Evolutionary conservation across 2,113 vertebrate genomes (phyloP).

Genomic region (Pholis gunnellus): DNA sequence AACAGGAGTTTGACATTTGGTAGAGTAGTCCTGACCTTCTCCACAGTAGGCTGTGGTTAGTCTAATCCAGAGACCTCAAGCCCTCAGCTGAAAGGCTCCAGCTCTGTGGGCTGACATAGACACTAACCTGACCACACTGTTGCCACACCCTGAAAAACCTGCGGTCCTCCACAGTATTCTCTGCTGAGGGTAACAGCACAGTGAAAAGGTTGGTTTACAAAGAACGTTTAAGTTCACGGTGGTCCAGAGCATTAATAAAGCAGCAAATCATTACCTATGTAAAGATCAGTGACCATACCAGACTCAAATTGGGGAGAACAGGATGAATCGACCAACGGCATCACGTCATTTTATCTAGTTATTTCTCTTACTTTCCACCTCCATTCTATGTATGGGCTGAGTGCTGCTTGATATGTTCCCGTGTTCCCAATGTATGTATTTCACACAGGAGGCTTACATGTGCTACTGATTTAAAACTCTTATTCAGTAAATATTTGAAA

Average conservation of each 20-base stretch:
- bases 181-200: slow-evolving; percentile 14
- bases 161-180: slow-evolving; percentile 18
- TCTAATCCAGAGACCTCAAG: slow-evolving; percentile 57
- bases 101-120: slow-evolving; percentile 66
- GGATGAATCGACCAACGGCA: not conserved
- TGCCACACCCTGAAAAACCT: slow-evolving; percentile 60
- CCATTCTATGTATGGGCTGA: not conserved
- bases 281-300: not conserved
- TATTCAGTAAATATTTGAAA: too few species aligned
- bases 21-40: slow-evolving; percentile 66
- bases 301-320: not conserved
- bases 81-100: slow-evolving; percentile 45
- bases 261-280: not conserved
- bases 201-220: not conserved
- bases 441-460: too few species aligned
- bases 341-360: not conserved
- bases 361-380: not conserved
- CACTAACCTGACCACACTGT: slow-evolving; percentile 59
- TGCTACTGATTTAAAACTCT: too few species aligned
- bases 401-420: too few species aligned
- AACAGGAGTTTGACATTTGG: slow-evolving; percentile 67
- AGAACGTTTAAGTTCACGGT: not conserved
- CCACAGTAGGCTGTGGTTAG: slow-evolving; percentile 57
- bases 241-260: not conserved
- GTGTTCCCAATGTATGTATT: too few species aligned